Conservation (phyloP, 1,140 invertebrate species). For the Drosophila pruinosa region DNA sequence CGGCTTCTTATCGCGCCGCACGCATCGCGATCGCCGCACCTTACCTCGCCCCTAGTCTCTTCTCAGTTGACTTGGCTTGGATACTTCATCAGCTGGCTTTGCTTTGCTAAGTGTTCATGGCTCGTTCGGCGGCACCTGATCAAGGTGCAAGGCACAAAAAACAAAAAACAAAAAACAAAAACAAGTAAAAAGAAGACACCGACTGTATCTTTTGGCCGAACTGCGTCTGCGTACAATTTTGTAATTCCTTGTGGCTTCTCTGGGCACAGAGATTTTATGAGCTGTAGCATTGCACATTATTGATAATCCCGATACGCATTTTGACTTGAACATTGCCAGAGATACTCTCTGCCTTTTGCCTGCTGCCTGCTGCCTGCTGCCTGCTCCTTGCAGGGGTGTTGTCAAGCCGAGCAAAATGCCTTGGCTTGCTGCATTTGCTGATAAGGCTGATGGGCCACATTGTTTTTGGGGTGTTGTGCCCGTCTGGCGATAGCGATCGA, state of each 20-base stretch:
- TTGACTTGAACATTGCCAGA: slow-evolving; percentile 46
- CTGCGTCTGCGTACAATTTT: slow-evolving; percentile 62
- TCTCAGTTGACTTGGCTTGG: not conserved
- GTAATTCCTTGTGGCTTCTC: slow-evolving; percentile 50
- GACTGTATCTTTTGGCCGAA: slow-evolving; percentile 15
- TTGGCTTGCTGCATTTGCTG: slow-evolving; percentile 6
- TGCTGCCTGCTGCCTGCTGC: not conserved
- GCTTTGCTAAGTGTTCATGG: slow-evolving; percentile 75
- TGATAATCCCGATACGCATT: slow-evolving; percentile 69
- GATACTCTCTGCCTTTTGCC: slow-evolving; percentile 14
- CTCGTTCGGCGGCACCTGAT: slow-evolving; percentile 71
- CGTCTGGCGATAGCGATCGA: slow-evolving; percentile 57
- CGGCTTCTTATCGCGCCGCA: slow-evolving; percentile 75
- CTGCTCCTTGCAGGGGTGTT: slow-evolving; percentile 67
- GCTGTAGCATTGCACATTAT: slow-evolving; percentile 79
- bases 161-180: not conserved
- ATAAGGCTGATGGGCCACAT: slow-evolving; percentile 35
- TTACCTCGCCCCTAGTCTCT: slow-evolving; percentile 8
- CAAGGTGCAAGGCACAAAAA: slow-evolving; percentile 44
- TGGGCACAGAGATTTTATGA: slow-evolving; percentile 62
- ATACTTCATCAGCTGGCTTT: slow-evolving; percentile 37
- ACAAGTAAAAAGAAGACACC: slow-evolving; percentile 25
- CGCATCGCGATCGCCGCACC: slow-evolving; percentile 65
- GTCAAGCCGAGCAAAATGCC: slow-evolving; percentile 54
- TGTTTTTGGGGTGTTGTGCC: slow-evolving; percentile 72